Evolutionary conservation across 2,797 vertebrate species (phyloP), one percentile per base, ranked within the genome.

Genomic region (Neosilurus hyrtlii): DNA sequence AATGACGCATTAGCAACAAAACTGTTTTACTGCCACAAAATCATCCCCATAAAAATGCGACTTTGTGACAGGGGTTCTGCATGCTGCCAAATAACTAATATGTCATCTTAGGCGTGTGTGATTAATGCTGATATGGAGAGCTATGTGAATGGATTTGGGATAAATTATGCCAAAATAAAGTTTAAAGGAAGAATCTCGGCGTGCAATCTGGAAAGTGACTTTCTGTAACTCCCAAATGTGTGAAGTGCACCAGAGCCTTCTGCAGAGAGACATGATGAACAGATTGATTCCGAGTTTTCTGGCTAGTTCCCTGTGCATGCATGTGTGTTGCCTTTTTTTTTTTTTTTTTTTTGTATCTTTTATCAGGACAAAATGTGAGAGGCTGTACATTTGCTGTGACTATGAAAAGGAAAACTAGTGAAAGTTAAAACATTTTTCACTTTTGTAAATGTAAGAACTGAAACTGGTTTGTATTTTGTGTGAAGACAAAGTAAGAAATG

Each of bases 231-330:
- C 79, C 74, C 71, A 75, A 72, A 74, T 75, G 73, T 24, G 67
- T 35, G 62, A 65, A 72, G 83, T 59, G 85, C 81, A 87, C 49
- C 52, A 63, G 83, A 67, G 52, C 80, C 59, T 84, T 82, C 82
- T 85, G 86, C 65, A 82, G 67, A 82, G 24, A 12, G 57, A 85
- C 80, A 83, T 24, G 66, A 82, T 3, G 62, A 79, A 86, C 84
- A 87, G 83, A 88, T 82, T 86, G 88, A 87, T 82, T 88, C 84
- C 2, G 78, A 85, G 81, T 84, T 88, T 80, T 81, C 86, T 87
- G 80, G 83, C 82, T 56, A 59, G 80, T 26, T 83, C 26, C 77
- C 52, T 71, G 76, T 68, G 9, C 30, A n/a, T 72, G 66, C 9
- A 14, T 75, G 65, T 61, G 24, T 72, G 62, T 49, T 57, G 18